Conservation (phyloP, 2,797 vertebrate species). For the Echeneis naucrates region DNA sequence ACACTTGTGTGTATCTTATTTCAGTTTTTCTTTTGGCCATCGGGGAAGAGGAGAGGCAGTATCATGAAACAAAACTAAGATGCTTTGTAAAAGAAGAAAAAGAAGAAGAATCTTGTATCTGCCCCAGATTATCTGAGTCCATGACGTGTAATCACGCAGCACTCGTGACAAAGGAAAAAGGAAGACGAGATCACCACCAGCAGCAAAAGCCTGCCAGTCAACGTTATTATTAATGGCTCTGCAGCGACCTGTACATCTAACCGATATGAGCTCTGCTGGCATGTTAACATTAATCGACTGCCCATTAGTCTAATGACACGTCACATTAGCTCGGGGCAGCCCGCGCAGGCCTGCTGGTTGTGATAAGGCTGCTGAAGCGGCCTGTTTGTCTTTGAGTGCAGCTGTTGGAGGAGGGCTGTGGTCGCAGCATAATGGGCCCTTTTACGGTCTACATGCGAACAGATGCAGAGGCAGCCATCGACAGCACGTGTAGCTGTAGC, state of each 20-base stretch:
- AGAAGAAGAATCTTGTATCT: background rate
- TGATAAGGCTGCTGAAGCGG: constrained; percentile 51
- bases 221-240: constrained; percentile 48
- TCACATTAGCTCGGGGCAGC: constrained; percentile 59
- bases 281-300: constrained; percentile 72
- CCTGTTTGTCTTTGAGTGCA: constrained; percentile 56
- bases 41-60: background rate
- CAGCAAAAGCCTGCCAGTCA: constrained; percentile 24
- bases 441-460: constrained; percentile 33
- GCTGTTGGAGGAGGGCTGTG: constrained; percentile 44
- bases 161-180: background rate
- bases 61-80: constrained; percentile 24
- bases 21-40: constrained; percentile 18
- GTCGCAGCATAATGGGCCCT: constrained; percentile 36
- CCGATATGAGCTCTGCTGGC: constrained; percentile 65
- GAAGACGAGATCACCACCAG: constrained; percentile 10
- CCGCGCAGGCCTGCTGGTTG: constrained; percentile 51
- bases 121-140: constrained; percentile 2
- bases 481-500: background rate
- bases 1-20: constrained; percentile 18
- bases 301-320: constrained; percentile 74
- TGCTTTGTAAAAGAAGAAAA: background rate
- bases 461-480: background rate
- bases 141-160: constrained; percentile 4
- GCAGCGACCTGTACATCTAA: constrained; percentile 56